phyloP scores from a whole-genome alignment of 2,888 invertebrate genomes.

The Polyommatus iphigenia region DNA sequence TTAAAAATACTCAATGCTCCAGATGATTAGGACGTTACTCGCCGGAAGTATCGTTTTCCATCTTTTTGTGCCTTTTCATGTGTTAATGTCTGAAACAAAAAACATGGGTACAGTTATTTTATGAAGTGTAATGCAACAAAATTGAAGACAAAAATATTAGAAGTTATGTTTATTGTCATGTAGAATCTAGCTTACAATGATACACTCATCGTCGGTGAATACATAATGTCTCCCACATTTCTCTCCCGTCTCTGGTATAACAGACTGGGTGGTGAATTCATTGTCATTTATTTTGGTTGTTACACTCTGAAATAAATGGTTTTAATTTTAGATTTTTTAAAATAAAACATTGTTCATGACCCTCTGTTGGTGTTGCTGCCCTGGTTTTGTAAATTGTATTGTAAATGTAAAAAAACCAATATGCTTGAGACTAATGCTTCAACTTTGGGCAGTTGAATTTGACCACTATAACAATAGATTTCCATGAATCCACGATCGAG shows the following conservation, averaged over 20 bases:
- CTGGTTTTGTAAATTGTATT: too few species aligned
- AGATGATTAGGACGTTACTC: constrained; percentile 48
- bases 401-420: not conserved
- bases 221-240: constrained; percentile 65
- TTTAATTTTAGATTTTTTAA: too few species aligned
- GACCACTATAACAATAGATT: too few species aligned
- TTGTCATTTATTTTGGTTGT: constrained; percentile 77
- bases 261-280: constrained; percentile 66
- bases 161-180: not conserved
- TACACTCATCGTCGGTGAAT: constrained; percentile 67
- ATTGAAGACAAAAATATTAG: not conserved
- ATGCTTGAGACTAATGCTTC: too few species aligned
- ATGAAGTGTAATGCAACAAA: not conserved
- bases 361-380: too few species aligned
- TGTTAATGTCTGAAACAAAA: constrained; percentile 77
- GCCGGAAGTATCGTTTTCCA: constrained; percentile 80
- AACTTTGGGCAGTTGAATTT: too few species aligned
- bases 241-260: constrained; percentile 59
- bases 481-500: constrained; percentile 28
- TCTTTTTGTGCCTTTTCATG: constrained; percentile 74
- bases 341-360: too few species aligned
- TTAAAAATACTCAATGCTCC: not conserved
- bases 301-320: constrained; percentile 67
- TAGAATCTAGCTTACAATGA: constrained; percentile 57
- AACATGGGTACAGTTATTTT: not conserved